Conservation (phyloP, 2,113 vertebrate genomes). For the Morone saxatilis region DNA sequence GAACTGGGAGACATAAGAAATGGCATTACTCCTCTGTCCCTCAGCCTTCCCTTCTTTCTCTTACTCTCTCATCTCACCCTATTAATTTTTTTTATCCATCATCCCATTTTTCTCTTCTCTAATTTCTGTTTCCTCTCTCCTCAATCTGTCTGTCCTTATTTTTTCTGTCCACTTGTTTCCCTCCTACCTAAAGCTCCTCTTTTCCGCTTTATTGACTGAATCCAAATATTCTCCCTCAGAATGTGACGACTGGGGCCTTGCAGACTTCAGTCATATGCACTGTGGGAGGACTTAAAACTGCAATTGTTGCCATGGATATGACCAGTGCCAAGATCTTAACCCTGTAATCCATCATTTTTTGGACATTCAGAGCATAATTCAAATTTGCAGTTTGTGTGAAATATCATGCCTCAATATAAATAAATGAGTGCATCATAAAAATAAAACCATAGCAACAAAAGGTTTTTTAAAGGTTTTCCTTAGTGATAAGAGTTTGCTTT, state of each 20-base stretch:
- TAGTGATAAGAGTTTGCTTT: no score
- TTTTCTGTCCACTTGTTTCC: not conserved
- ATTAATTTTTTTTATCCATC: not conserved
- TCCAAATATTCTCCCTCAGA: not conserved
- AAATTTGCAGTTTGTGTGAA: not conserved
- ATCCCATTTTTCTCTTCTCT: not conserved
- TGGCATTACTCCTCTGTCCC: not conserved
- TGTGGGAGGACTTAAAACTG: not conserved
- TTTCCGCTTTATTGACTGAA: not conserved
- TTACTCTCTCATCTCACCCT: not conserved
- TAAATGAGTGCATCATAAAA: not conserved
- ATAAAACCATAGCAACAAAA: no score
- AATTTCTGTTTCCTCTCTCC: not conserved
- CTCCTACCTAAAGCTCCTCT: not conserved
- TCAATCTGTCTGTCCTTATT: not conserved
- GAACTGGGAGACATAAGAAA: slow-evolving; percentile 10
- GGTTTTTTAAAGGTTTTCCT: no score
- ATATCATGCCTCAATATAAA: not conserved
- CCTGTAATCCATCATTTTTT: not conserved
- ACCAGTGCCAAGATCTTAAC: not conserved
- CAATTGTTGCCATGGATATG: not conserved
- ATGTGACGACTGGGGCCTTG: not conserved
- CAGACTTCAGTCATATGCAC: not conserved
- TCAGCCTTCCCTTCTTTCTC: not conserved
- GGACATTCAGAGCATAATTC: not conserved